Conservation (phyloP, 2,797 vertebrate species). For the Myotis daubentonii region DNA sequence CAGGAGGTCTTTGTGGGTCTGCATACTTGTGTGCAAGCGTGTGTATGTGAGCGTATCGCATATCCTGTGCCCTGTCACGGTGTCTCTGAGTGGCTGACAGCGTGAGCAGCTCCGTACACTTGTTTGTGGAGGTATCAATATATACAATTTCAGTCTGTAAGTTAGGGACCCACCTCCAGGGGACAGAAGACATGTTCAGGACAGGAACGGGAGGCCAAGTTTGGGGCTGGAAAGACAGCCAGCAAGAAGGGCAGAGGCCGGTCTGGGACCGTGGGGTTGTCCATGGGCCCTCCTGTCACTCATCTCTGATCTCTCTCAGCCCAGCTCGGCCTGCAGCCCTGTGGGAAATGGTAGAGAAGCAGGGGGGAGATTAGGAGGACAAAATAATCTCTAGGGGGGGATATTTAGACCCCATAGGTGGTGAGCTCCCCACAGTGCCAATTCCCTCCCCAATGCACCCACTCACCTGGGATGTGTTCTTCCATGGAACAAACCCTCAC, state of each 20-base stretch:
- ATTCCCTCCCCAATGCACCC: not conserved
- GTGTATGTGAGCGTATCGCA: not conserved
- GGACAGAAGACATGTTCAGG: not conserved
- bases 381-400: not conserved
- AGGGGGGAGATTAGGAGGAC: not conserved
- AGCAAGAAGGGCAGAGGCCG: not conserved
- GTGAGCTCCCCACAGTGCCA: not conserved
- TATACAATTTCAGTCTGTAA: not conserved
- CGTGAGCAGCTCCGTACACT: not conserved
- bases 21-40: not conserved
- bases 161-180: not conserved
- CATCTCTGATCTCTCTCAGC: too few relatives aligned
- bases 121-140: not conserved
- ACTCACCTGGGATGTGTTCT: not conserved
- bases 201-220: not conserved
- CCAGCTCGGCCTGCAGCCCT: not conserved
- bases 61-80: not conserved
- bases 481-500: not conserved
- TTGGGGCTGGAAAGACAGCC: not conserved
- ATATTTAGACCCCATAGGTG: not conserved
- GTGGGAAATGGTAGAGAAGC: conserved; percentile 31
- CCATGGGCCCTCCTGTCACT: too few relatives aligned
- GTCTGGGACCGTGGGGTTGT: too few relatives aligned
- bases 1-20: not conserved
- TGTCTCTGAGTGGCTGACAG: not conserved